Conservation (phyloP, 2,797 vertebrate species). For the Distichodus sexfasciatus region DNA sequence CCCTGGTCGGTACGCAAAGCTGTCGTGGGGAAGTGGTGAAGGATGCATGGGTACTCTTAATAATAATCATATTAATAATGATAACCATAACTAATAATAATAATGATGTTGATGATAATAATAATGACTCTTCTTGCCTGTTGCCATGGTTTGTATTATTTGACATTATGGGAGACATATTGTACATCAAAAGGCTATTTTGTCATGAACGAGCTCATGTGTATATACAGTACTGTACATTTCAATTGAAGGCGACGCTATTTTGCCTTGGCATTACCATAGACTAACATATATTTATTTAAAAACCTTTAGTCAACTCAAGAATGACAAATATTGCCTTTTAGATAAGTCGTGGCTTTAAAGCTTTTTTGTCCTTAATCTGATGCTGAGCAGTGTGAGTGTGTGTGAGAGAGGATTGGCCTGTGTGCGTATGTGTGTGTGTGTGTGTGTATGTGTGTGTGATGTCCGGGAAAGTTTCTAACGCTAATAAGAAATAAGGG, state of each 20-base stretch:
- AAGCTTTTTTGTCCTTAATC: conserved; percentile 57
- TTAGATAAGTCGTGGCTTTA: conserved; percentile 62
- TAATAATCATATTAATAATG: conserved; percentile 32
- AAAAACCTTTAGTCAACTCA: conserved; percentile 68
- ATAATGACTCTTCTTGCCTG: conserved; percentile 69
- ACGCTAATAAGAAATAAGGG: conserved; percentile 25
- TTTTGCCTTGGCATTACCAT: conserved; percentile 57
- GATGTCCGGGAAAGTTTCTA: conserved; percentile 18
- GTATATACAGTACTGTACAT: conserved; percentile 85
- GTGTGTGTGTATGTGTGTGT: neutral
- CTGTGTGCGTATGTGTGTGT: neutral
- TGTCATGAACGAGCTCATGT: conserved; percentile 72
- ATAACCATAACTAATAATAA: conserved; percentile 26
- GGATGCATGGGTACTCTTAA: conserved; percentile 50
- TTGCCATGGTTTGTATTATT: conserved; percentile 73
- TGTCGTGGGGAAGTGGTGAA: no score
- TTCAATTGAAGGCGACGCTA: conserved; percentile 63
- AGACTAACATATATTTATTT: conserved; percentile 79
- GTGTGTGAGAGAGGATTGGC: conserved; percentile 16
- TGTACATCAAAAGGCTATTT: conserved; percentile 77
- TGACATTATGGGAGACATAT: conserved; percentile 63
- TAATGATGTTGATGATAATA: conserved; percentile 39
- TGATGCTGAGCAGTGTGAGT: conserved; percentile 53
- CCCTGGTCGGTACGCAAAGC: no score
- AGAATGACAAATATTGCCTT: conserved; percentile 86